A percentile compares a stretch with the other conserved stretches of the same genome.
Evolutionary conservation across 2,888 invertebrate species (phyloP).

Genomic region (Drosophila quinaria): DNA sequence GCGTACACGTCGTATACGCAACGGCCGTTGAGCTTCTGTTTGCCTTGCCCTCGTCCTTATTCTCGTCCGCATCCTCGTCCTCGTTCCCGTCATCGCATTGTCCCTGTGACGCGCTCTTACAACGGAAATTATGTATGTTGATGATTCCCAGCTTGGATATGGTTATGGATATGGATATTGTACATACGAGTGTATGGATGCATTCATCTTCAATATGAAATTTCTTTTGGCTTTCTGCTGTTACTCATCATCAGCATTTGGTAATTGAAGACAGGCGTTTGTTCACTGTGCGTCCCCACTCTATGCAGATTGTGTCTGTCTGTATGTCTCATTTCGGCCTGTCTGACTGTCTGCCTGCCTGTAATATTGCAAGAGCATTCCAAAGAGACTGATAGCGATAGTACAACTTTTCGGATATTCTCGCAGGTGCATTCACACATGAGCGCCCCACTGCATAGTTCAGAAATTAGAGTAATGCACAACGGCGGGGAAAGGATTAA

Average conservation of each 20-base stretch:
- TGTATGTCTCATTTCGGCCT: neutral
- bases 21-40: slow-evolving; percentile 36
- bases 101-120: slow-evolving; percentile 29
- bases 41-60: slow-evolving; percentile 13
- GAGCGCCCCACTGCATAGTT: slow-evolving; percentile 58
- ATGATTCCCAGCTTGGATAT: slow-evolving; percentile 47
- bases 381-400: slow-evolving; percentile 56
- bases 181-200: slow-evolving; percentile 32
- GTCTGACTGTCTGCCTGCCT: neutral
- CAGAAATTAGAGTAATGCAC: slow-evolving; percentile 61
- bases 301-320: slow-evolving; percentile 2
- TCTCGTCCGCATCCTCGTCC: neutral
- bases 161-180: slow-evolving; percentile 28
- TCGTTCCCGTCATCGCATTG: slow-evolving; percentile 16
- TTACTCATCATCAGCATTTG: slow-evolving; percentile 70
- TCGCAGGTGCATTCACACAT: slow-evolving; percentile 77
- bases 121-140: slow-evolving; percentile 78
- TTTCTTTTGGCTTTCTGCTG: slow-evolving; percentile 33
- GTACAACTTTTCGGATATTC: slow-evolving; percentile 66
- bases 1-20: slow-evolving; percentile 50
- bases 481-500: slow-evolving; percentile 8
- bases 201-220: slow-evolving; percentile 40
- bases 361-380: slow-evolving; percentile 17
- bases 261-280: slow-evolving; percentile 60
- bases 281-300: neutral